Evolutionary conservation across 2,888 invertebrate genomes (phyloP).

Genomic region (Thereva nobilitata): DNA sequence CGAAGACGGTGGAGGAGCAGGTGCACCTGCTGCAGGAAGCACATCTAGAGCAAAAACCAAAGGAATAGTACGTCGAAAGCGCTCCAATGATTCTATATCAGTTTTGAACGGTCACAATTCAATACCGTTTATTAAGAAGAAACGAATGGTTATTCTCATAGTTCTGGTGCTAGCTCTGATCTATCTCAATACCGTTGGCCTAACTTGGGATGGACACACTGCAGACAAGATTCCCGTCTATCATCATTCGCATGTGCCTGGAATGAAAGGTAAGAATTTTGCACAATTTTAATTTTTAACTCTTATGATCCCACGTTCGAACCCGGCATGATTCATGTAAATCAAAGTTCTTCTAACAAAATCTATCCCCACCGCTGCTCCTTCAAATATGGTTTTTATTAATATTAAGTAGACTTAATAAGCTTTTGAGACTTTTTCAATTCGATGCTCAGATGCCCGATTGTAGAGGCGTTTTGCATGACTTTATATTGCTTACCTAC

Average conservation of each 20-base stretch:
- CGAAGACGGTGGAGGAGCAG: slow-evolving; percentile 34
- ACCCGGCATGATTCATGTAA: no score
- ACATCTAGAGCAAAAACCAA: slow-evolving; percentile 26
- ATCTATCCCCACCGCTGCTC: no score
- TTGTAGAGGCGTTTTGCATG: no score
- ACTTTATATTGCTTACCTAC: no score
- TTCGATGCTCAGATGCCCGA: no score
- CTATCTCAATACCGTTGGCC: slow-evolving; percentile 48
- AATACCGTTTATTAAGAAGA: slow-evolving; percentile 38
- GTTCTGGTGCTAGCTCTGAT: slow-evolving; percentile 47
- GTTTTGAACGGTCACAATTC: background rate
- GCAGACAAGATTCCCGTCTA: slow-evolving; percentile 49
- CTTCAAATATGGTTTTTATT: no score
- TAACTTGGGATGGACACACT: slow-evolving; percentile 42
- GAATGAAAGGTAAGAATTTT: slow-evolving; percentile 54
- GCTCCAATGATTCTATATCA: slow-evolving; percentile 26
- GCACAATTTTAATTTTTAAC: background rate
- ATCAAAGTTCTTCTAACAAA: no score
- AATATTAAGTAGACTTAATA: no score
- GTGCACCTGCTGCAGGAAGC: slow-evolving; percentile 6
- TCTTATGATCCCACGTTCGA: background rate
- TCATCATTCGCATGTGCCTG: slow-evolving; percentile 53
- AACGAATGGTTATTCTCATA: slow-evolving; percentile 40
- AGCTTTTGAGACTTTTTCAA: no score
- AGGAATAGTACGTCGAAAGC: slow-evolving; percentile 36